Evolutionary conservation across 2,797 vertebrate species (phyloP).

Genomic region (Champsocephalus gunnari): DNA sequence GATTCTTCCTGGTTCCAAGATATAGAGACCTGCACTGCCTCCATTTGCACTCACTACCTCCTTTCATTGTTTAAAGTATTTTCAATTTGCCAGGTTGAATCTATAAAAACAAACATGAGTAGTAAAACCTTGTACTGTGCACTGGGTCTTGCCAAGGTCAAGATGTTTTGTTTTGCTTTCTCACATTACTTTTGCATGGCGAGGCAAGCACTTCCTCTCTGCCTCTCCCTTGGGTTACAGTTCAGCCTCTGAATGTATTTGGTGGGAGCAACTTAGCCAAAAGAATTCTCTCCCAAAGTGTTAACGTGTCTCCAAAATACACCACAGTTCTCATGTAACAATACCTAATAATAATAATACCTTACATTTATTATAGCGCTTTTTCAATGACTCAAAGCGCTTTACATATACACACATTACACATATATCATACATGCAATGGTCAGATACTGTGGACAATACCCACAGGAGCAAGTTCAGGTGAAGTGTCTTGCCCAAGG

Average conservation of each 20-base stretch:
- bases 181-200: slow-evolving; percentile 49
- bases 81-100: slow-evolving; percentile 21
- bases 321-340: slow-evolving; percentile 7
- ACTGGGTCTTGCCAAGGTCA: slow-evolving; percentile 36
- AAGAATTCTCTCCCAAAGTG: slow-evolving; percentile 54
- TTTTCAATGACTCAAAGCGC: no score
- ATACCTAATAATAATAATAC: not conserved
- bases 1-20: not conserved
- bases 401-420: no score
- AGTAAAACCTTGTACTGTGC: slow-evolving; percentile 24
- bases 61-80: not conserved
- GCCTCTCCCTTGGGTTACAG: slow-evolving; percentile 57
- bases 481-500: no score
- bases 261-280: slow-evolving; percentile 38
- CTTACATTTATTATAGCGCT: no score
- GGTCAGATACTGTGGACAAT: no score
- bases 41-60: slow-evolving; percentile 1
- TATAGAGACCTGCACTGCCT: slow-evolving; percentile 1
- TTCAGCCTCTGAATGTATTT: slow-evolving; percentile 49
- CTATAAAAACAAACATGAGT: not conserved
- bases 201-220: slow-evolving; percentile 53
- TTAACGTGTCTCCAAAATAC: slow-evolving; percentile 38
- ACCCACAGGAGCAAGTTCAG: no score
- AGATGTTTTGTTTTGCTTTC: slow-evolving; percentile 56
- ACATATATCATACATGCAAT: no score